Evolutionary conservation across 2,888 invertebrate genomes (phyloP).

Genomic region (Bursaphelenchus okinawaensis): DNA sequence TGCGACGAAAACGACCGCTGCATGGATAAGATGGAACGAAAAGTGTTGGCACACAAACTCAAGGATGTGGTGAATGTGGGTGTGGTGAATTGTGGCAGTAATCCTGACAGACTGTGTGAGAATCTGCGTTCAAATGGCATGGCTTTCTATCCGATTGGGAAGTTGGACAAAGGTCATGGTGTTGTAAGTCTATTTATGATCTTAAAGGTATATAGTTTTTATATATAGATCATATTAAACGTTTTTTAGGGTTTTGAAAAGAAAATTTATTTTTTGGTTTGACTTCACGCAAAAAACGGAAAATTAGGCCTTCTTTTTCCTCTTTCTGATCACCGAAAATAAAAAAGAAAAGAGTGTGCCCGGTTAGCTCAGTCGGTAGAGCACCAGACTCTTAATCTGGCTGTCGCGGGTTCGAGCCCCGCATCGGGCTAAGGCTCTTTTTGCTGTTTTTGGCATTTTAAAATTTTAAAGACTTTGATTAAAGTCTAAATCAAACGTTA

Average conservation of each 20-base stretch:
- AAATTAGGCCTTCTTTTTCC: no score
- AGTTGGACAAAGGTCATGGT: constrained; percentile 31
- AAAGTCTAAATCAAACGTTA: no score
- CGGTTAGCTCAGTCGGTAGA: constrained; percentile 54
- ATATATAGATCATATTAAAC: no score
- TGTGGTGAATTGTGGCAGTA: constrained; percentile 61
- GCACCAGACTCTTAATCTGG: constrained; percentile 55
- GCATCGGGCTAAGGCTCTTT: constrained; percentile 38
- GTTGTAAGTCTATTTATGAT: constrained; percentile 18
- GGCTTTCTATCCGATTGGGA: constrained; percentile 58
- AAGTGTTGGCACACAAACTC: constrained; percentile 70
- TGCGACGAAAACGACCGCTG: constrained; percentile 62
- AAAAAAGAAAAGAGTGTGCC: constrained; percentile 14
- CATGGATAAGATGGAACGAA: constrained; percentile 22
- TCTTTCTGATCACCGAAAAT: neutral
- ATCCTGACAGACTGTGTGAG: constrained; percentile 61
- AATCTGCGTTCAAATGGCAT: constrained; percentile 58
- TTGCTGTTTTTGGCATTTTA: neutral
- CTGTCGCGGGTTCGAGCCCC: constrained; percentile 50
- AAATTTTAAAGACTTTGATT: no score
- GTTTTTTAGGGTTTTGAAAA: no score
- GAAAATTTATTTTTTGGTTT: no score
- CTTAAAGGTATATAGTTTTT: neutral
- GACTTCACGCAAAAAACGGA: no score
- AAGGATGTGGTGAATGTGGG: constrained; percentile 63